Conservation (phyloP, 2,113 vertebrate genomes). For the Hystrix cristata region DNA sequence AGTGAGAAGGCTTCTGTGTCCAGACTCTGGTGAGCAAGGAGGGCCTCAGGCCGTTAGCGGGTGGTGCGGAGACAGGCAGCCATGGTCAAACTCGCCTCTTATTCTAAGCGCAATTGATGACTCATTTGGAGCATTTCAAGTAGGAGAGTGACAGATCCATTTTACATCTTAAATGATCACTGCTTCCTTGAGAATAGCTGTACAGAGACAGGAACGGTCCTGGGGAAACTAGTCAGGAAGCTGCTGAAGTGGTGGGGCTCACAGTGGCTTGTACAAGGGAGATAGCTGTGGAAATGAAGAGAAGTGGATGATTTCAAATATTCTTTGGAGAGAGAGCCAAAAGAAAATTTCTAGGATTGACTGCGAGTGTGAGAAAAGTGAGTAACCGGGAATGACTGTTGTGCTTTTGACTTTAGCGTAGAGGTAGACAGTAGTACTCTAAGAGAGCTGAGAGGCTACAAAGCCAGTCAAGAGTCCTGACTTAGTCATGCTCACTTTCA, state of each 20-base stretch:
- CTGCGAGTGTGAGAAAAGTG: background rate
- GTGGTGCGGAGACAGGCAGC: no score
- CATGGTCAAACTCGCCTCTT: background rate
- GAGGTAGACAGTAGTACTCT: background rate
- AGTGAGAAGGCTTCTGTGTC: background rate
- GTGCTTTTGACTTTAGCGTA: background rate
- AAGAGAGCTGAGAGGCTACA: background rate
- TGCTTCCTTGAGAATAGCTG: background rate
- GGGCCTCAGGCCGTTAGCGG: rapidly evolving
- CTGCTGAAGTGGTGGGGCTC: background rate
- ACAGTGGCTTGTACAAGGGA: background rate
- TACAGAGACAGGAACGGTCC: background rate
- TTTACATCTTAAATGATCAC: background rate
- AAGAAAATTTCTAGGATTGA: background rate
- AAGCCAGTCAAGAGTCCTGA: background rate
- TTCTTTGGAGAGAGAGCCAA: background rate
- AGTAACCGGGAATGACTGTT: background rate
- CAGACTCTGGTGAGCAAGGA: background rate
- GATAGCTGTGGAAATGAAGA: background rate
- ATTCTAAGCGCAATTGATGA: background rate
- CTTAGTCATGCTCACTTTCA: background rate
- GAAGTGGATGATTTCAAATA: background rate
- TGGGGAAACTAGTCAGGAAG: background rate
- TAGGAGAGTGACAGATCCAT: background rate
- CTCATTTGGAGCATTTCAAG: background rate